Conservation (phyloP, 2,797 vertebrate genomes). For the Semotilus atromaculatus region DNA sequence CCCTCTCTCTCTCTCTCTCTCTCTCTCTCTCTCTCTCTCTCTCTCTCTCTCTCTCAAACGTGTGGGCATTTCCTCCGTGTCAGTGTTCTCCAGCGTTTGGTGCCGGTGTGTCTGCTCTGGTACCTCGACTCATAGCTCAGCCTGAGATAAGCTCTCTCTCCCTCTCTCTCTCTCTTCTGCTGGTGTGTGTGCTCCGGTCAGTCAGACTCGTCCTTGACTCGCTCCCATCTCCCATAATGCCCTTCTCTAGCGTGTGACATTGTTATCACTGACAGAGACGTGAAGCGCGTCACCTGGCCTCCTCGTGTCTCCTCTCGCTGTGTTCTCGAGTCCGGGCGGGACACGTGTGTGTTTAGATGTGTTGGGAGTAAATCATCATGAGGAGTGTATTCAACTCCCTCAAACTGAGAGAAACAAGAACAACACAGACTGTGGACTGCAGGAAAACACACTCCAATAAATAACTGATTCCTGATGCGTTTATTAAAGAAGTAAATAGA, state of each 20-base stretch:
- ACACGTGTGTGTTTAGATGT: conserved; percentile 86
- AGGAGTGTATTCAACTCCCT: not conserved
- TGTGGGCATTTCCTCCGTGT: conserved; percentile 73
- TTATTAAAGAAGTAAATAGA: too few species aligned
- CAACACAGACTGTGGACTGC: not conserved
- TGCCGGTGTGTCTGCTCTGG: conserved; percentile 98
- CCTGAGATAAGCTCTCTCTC: conserved; percentile 89
- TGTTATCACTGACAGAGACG: conserved; percentile 91
- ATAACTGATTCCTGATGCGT: too few species aligned
- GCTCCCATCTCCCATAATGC: conserved; percentile 93
- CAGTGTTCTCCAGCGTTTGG: conserved; percentile 71
- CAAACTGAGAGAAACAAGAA: not conserved
- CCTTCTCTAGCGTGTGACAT: conserved; percentile 95
- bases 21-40: conserved; percentile 73
- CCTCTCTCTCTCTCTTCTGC: conserved; percentile 62
- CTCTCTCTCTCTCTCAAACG: conserved; percentile 61
- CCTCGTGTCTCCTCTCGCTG: conserved; percentile 43
- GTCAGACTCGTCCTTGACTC: conserved; percentile 94
- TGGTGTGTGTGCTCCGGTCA: conserved; percentile 83
- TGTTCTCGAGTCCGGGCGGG: conserved; percentile 27
- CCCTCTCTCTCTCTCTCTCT: conserved; percentile 64
- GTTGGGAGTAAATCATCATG: conserved; percentile 80
- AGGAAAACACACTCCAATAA: too few species aligned
- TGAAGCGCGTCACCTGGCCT: conserved; percentile 69
- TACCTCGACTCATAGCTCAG: conserved; percentile 98